Evolutionary conservation across 2,888 invertebrate genomes (phyloP).

Genomic region (Polydrusus pterygomalis): DNA sequence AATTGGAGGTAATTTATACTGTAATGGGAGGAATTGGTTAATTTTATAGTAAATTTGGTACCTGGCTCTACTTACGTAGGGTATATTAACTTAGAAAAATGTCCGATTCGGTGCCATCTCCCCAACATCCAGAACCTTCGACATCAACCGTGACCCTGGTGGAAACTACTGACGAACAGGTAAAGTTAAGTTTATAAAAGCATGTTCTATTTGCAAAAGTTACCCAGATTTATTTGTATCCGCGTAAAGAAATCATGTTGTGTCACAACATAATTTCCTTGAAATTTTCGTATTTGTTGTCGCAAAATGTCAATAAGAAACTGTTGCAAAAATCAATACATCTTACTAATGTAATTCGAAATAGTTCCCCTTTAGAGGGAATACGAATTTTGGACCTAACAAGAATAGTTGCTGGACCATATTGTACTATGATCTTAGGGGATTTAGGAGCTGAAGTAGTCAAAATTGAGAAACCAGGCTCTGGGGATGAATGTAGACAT

Average conservation of each 20-base stretch:
- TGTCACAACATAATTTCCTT: background rate
- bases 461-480: conserved; percentile 90
- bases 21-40: conserved; percentile 25
- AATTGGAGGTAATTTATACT: conserved; percentile 12
- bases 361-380: conserved; percentile 78
- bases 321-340: conserved; percentile 37
- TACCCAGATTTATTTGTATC: background rate
- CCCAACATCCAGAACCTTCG: conserved; percentile 62
- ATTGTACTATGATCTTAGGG: conserved; percentile 94
- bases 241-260: conserved; percentile 31
- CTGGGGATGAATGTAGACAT: conserved; percentile 90
- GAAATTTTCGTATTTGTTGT: conserved; percentile 1
- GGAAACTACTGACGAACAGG: conserved; percentile 66
- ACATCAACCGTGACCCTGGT: conserved; percentile 68
- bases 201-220: conserved; percentile 1
- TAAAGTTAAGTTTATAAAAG: conserved; percentile 56
- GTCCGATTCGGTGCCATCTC: conserved; percentile 63
- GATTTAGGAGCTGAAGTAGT: conserved; percentile 95
- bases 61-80: conserved; percentile 19
- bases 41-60: background rate
- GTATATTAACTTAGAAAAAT: conserved; percentile 48
- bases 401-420: conserved; percentile 94
- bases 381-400: conserved; percentile 87
- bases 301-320: conserved; percentile 26
- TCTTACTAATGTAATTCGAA: conserved; percentile 8